phyloP scores from a whole-genome alignment of 2,113 vertebrate genomes.

The Ancistrus triradiatus region DNA sequence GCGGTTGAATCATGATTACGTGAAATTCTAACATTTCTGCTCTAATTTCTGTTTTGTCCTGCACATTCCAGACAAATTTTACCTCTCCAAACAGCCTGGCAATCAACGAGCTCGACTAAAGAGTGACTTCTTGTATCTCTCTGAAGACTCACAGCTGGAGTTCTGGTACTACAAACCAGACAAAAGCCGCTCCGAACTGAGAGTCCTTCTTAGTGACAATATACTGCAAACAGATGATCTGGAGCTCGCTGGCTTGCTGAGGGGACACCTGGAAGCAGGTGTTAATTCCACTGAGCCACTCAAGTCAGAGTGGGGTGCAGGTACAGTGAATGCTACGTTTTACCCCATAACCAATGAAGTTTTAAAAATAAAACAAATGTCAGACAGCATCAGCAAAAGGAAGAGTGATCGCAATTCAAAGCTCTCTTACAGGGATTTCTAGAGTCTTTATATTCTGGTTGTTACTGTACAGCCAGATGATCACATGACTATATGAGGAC shows the following conservation, averaged over 20 bases:
- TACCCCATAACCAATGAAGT: too few species aligned
- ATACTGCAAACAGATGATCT: constrained; percentile 51
- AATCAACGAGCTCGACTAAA: constrained; percentile 57
- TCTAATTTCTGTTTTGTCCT: constrained; percentile 15
- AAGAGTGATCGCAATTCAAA: too few species aligned
- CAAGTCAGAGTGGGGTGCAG: constrained; percentile 57
- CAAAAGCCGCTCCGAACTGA: constrained; percentile 59
- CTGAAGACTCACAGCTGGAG: constrained; percentile 73
- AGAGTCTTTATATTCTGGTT: too few species aligned
- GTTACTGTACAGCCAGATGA: too few species aligned
- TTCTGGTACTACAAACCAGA: constrained; percentile 77
- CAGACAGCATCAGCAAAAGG: too few species aligned
- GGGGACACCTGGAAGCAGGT: constrained; percentile 68
- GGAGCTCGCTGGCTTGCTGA: constrained; percentile 62
- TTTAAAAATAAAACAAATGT: too few species aligned
- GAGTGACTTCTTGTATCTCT: constrained; percentile 56
- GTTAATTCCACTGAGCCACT: constrained; percentile 56
- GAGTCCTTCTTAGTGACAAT: constrained; percentile 57
- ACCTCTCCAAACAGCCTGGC: constrained; percentile 58
- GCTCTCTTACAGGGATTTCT: too few species aligned
- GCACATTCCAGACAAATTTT: constrained; percentile 53
- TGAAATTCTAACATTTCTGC: not conserved
- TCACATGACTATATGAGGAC: too few species aligned
- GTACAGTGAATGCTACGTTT: constrained; percentile 54
- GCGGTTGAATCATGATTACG: too few species aligned